Conservation (phyloP, 64 coral and sea anemone genomes). For the Pocillopora damicornis region DNA sequence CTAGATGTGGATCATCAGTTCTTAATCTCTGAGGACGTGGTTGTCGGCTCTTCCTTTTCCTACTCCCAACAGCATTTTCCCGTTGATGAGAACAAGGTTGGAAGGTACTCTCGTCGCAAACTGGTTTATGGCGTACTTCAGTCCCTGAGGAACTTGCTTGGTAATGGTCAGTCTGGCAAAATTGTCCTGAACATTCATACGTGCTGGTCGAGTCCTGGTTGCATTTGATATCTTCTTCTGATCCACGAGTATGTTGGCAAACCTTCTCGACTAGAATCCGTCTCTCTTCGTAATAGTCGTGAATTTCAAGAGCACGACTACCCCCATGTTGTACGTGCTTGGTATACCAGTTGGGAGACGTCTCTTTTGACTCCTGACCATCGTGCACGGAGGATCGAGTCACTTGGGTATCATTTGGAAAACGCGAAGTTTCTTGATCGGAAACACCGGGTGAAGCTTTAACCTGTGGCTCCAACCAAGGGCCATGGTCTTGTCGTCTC, state of each 20-base stretch:
- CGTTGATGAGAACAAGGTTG: neutral
- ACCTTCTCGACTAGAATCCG: conserved; percentile 10
- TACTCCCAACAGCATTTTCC: conserved; percentile 25
- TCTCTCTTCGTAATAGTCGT: conserved; percentile 6
- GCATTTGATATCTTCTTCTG: neutral
- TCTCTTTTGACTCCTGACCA: neutral
- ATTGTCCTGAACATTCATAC: no score
- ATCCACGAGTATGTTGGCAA: neutral
- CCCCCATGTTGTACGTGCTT: neutral
- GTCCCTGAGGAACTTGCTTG: neutral
- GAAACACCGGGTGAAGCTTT: neutral
- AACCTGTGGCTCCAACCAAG: neutral
- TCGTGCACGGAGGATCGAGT: neutral
- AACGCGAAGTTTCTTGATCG: neutral
- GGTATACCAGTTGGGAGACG: neutral
- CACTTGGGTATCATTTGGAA: neutral
- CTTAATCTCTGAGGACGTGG: conserved; percentile 15
- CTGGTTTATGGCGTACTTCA: neutral
- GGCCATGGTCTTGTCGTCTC: neutral
- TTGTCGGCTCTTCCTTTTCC: conserved; percentile 17
- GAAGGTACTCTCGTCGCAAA: neutral
- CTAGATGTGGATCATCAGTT: neutral
- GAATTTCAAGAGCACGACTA: neutral
- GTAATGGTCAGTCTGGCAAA: neutral
- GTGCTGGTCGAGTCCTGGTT: neutral